These are phyloP conservation scores for Nothobranchius kuhntae DNA, from an alignment of 2,113 vertebrate species.

Conservation along the genomic window DNA sequence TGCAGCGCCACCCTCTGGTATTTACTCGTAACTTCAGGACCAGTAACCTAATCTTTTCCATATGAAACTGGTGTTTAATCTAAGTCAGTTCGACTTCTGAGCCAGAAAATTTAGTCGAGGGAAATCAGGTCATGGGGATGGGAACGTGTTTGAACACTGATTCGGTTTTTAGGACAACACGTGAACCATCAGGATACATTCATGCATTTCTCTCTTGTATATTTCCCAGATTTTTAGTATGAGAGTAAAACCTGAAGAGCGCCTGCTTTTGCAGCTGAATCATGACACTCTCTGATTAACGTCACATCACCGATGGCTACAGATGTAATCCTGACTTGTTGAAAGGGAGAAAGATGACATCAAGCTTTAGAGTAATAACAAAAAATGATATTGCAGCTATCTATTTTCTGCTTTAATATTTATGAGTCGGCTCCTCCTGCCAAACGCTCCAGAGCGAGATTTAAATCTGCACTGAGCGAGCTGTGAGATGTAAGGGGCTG, in stretches of 20 bases:
- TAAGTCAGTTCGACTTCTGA: constrained; percentile 18
- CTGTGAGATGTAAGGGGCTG: neutral
- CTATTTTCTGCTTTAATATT: too few relatives aligned
- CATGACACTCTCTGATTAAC: too few relatives aligned
- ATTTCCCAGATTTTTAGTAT: constrained; percentile 3
- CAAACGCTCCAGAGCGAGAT: too few relatives aligned
- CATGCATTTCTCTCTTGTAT: neutral
- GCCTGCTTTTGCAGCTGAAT: neutral
- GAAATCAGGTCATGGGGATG: constrained; percentile 46
- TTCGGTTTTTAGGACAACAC: neutral
- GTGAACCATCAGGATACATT: neutral
- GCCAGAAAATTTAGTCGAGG: constrained; percentile 37
- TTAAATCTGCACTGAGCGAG: too few relatives aligned
- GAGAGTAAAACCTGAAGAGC: constrained; percentile 9
- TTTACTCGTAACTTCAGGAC: constrained; percentile 32
- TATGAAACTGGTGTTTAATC: constrained; percentile 57
- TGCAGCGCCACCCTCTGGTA: constrained; percentile 73
- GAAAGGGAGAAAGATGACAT: too few relatives aligned
- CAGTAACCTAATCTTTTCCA: constrained; percentile 52
- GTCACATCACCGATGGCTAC: too few relatives aligned
- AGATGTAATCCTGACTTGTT: too few relatives aligned
- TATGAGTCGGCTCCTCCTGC: too few relatives aligned
- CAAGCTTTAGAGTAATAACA: too few relatives aligned
- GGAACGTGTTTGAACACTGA: constrained; percentile 7
- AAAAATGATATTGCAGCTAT: too few relatives aligned